Conservation (phyloP, 2,113 vertebrate species). For the Manacus vitellinus region DNA sequence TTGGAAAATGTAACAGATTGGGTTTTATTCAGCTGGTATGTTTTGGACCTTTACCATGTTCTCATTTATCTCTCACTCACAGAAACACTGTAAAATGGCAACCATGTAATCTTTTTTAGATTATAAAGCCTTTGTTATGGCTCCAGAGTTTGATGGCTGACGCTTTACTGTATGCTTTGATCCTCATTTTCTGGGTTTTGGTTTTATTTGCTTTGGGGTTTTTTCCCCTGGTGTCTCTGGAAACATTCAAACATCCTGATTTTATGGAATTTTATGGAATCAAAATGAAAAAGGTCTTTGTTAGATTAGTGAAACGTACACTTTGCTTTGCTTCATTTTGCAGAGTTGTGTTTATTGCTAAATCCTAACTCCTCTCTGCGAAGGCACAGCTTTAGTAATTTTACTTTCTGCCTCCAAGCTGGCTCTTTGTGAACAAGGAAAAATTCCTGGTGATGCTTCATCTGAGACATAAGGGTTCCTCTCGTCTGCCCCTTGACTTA, state of each 20-base stretch:
- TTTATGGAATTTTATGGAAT: background rate
- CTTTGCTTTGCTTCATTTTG: background rate
- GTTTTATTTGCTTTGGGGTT: background rate
- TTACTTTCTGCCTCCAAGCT: background rate
- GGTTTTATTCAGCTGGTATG: background rate
- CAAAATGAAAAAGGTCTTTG: background rate
- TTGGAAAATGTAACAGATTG: constrained; percentile 3
- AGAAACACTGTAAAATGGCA: constrained; percentile 6
- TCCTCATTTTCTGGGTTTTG: background rate
- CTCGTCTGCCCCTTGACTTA: background rate
- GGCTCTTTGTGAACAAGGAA: background rate
- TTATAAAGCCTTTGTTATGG: constrained; percentile 31
- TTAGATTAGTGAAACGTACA: background rate
- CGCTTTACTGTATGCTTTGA: background rate
- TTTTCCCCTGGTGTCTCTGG: background rate
- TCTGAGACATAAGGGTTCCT: background rate
- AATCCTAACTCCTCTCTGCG: background rate
- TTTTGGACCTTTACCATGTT: constrained; percentile 25
- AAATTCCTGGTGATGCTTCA: background rate
- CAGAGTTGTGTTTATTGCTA: background rate
- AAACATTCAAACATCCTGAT: background rate
- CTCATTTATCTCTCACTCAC: constrained; percentile 34
- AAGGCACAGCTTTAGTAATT: background rate
- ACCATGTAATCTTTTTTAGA: constrained; percentile 40
- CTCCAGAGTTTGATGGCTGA: constrained; percentile 25